These are phyloP conservation scores for Ptyas mucosa DNA, from an alignment of 2,113 vertebrate species.

Conservation along the genomic window DNA sequence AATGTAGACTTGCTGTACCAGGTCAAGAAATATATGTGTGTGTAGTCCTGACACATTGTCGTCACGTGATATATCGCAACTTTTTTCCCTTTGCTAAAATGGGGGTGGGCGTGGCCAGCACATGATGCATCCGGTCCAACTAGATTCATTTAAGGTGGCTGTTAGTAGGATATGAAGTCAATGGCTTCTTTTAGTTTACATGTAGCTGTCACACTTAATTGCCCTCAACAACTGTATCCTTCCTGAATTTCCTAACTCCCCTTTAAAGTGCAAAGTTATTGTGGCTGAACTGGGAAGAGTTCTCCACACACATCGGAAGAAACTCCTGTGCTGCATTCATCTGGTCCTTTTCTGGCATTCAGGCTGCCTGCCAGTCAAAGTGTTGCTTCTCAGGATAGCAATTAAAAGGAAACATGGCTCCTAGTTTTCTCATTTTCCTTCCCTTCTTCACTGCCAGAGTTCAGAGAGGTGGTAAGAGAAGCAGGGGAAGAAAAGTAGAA, in stretches of 20 bases:
- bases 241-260: not conserved
- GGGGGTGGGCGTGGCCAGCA: too few relatives aligned
- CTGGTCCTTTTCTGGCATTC: not conserved
- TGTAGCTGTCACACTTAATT: not conserved
- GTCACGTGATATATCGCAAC: too few relatives aligned
- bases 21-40: not conserved
- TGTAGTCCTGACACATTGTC: not conserved
- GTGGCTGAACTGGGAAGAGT: not conserved
- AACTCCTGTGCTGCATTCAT: not conserved
- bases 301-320: not conserved
- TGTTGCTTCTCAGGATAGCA: not conserved
- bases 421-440: not conserved
- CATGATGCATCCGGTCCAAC: not conserved
- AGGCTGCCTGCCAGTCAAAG: not conserved
- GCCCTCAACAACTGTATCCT: not conserved
- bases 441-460: not conserved
- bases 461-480: not conserved
- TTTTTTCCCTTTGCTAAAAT: too few relatives aligned
- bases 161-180: not conserved
- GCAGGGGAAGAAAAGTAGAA: not conserved
- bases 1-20: not conserved
- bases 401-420: not conserved
- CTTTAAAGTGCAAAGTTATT: not conserved
- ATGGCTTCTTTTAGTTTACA: not conserved
- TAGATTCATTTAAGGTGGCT: not conserved